Evolutionary conservation across 2,113 vertebrate genomes (phyloP), one percentile per base, ranked within the genome.

Genomic region (Hemichromis elongatus): DNA sequence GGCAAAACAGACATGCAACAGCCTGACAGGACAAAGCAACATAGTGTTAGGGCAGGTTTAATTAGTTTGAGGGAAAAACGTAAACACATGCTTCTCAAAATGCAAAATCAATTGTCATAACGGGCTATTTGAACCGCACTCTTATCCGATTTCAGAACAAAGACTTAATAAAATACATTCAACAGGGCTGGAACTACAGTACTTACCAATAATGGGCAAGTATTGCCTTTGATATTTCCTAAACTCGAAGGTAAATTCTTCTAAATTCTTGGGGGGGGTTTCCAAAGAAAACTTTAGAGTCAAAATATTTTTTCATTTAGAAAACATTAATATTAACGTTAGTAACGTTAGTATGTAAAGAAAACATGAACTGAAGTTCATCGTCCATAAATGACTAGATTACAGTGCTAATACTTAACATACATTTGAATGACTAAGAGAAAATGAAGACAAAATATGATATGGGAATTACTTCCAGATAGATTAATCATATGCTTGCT

Each of bases 391-490:
- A 86, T 87, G 45, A 52, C 35, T 59, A 56, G 8, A 57, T 89
- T 73, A 26, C 54, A 63, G 19, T 61, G 66, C 42, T 59, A 56
- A 70, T 80, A 85, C 30, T 84, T 79, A 57, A 85, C 9, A 10
- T 82, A 70, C 30, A 79, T 78, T 68, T 90, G 80, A 87, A 90
- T 50, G 26, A 88, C 52, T 82, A 84, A 42, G 35, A 80, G 35
- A 79, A 90, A 89, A 94, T 85, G 82, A 90, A 91, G 93, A 91
- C 83, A 92, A 92, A 93, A 91, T 59, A 73, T 47, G 81, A 91
- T 59, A 73, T 47, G 81, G 30, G 86, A 89, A 90, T 79, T 73
- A 57, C 86, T 54, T 82, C 73, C 35, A 82, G 40, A 84, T 70
- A 83, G 78, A 88, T 93, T 91, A 92, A 93, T 90, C 87, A 93